These are phyloP conservation scores for Eueides isabella DNA, from an alignment of 1,140 invertebrate genomes.

Conservation along the genomic window DNA sequence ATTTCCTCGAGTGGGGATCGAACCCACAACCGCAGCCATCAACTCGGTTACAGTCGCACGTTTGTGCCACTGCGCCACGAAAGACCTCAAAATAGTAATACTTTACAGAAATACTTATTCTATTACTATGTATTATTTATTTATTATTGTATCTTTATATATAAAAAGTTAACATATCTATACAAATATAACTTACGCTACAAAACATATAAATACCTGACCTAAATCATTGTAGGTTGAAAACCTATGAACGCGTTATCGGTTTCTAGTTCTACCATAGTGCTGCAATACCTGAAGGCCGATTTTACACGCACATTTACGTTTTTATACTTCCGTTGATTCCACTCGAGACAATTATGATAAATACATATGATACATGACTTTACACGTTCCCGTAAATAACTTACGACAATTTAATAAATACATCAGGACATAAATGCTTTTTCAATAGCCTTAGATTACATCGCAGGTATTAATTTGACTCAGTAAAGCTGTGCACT, in stretches of 20 bases:
- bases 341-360: conserved; percentile 19
- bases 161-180: no score
- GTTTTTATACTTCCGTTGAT: conserved; percentile 4
- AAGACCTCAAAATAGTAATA: no score
- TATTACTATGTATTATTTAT: no score
- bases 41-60: no score
- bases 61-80: no score
- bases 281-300: not conserved
- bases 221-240: not conserved
- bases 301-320: not conserved
- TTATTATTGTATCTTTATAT: no score
- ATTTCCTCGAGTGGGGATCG: no score
- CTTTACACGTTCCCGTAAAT: conserved; percentile 31
- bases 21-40: no score
- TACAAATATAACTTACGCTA: no score
- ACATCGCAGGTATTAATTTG: conserved; percentile 36
- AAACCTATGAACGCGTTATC: not conserved
- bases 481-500: conserved; percentile 33
- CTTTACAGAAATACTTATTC: no score
- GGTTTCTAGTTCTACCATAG: no score
- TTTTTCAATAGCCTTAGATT: conserved; percentile 41
- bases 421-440: conserved; percentile 37
- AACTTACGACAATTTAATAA: conserved; percentile 40
- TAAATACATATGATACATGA: conserved; percentile 16
- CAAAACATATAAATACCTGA: no score